Base-by-base conservation (phyloP, 2,888 invertebrate species). In the Drosophila quinaria region DNA sequence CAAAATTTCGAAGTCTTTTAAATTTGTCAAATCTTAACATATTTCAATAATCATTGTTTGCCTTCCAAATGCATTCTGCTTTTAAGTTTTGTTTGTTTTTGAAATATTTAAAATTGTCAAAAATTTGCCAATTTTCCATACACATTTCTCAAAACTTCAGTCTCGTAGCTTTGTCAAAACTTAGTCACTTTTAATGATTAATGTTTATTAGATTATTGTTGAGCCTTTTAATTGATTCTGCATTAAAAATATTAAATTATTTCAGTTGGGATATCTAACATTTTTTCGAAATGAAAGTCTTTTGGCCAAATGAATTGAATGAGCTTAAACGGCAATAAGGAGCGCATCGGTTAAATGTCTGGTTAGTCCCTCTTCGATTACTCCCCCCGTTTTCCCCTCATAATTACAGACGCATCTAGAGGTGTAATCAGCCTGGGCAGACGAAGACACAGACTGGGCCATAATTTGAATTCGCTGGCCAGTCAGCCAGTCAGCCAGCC, bases 321-420 rank as follows among this genome's bases (percentile, higher is more conserved):
- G 8, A 37, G 47, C 70, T 77, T 79, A 70, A 77, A 79, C 60
- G 60, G 76, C 67, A 52, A 75, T 75, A 71, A 71, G 59, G 56
- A 80, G 75, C 60, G 76, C 75, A 79, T 65, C 60, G 66, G 74
- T 67, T 88, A 80, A 83, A 83, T 64, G 83, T 64, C 69, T 49
- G 46, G 22, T 44, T 63, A 61, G 69, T 68, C 69, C 67, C 51
- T 19, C 29, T 19, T 1, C 46, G 15, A 10, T 44, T n/a, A 1
- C 15, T n/a, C 8, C 29, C 46, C 37, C 46, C 19, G 35, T 31
- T 41, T 51, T 44, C 22, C 62, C 51, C 66, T 65, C 71, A 84
- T 84, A 85, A 85, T 89, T 89, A 84, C 73, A 74, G 72, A 69
- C 63, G 65, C 78, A 71, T 71, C 81, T 63, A 47, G 65, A 60